These are phyloP conservation scores for Onychomys arenicola DNA, from an alignment of 2,797 vertebrate species.

Conservation along the genomic window DNA sequence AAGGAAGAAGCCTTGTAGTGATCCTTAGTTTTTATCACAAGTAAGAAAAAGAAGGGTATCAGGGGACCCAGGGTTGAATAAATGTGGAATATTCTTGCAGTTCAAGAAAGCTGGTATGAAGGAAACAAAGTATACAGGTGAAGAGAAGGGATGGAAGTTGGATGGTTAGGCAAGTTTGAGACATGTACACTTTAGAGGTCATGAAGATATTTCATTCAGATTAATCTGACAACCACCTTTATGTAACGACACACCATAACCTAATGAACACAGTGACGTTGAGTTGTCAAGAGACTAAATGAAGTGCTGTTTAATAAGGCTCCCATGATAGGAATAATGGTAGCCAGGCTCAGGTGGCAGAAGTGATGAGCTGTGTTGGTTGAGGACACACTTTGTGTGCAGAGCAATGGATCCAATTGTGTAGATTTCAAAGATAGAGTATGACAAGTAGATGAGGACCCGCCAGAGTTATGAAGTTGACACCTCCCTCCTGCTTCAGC, in stretches of 20 bases:
- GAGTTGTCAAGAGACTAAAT: not conserved
- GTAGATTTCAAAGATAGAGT: not conserved
- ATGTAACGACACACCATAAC: not conserved
- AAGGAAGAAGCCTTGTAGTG: not conserved
- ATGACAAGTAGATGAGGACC: not conserved
- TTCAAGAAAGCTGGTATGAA: not conserved
- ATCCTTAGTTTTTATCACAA: not conserved
- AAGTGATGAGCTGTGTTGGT: not conserved
- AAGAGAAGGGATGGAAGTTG: not conserved
- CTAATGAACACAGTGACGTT: not conserved
- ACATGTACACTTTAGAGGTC: not conserved
- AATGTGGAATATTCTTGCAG: not conserved
- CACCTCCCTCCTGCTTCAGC: not conserved
- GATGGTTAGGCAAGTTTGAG: not conserved
- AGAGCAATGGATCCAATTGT: not conserved
- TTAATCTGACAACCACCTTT: not conserved
- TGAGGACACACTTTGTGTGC: not conserved
- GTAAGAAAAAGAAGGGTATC: not conserved
- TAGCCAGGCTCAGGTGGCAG: not conserved
- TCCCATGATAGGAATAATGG: not conserved
- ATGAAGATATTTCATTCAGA: not conserved
- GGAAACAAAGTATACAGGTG: not conserved
- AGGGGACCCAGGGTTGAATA: not conserved
- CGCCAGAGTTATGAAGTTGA: not conserved
- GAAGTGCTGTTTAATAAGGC: not conserved